Percentiles rank a stretch among this genome's conserved stretches.
Evolutionary conservation across 1,140 invertebrate species (phyloP).

Genomic region (Polypedilum pembai): DNA sequence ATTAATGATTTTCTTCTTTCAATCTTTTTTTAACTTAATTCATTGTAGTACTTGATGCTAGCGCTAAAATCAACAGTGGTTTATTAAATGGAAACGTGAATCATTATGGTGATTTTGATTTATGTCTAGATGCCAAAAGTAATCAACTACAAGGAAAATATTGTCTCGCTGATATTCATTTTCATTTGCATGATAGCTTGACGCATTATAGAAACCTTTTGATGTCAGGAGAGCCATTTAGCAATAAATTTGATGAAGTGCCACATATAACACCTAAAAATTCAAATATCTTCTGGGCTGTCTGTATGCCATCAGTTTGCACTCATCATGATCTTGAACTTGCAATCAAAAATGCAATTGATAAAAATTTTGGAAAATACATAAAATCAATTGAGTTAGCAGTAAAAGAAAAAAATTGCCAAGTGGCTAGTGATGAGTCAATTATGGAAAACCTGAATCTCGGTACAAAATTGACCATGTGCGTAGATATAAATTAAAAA

Average conservation of each 20-base stretch:
- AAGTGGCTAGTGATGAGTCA: constrained; percentile 40
- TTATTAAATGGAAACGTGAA: constrained; percentile 56
- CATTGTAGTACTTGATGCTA: constrained; percentile 53
- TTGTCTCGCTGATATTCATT: constrained; percentile 53
- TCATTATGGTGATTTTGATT: constrained; percentile 56
- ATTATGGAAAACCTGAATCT: constrained; percentile 35
- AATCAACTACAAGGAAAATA: constrained; percentile 52
- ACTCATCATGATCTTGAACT: constrained; percentile 49
- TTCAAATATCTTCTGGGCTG: constrained; percentile 36
- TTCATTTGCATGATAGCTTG: constrained; percentile 46
- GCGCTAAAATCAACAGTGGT: constrained; percentile 53
- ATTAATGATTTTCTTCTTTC: neutral
- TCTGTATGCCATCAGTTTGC: constrained; percentile 55
- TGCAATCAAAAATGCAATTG: constrained; percentile 45
- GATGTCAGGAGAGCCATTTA: constrained; percentile 53
- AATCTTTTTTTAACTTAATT: neutral
- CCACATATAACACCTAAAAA: neutral
- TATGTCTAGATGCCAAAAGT: constrained; percentile 46
- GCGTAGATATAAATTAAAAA: constrained; percentile 33
- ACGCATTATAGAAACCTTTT: constrained; percentile 46
- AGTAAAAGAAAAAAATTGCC: constrained; percentile 55
- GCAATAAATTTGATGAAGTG: constrained; percentile 53
- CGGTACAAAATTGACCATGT: constrained; percentile 47
- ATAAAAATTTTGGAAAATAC: constrained; percentile 43
- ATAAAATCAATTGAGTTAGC: constrained; percentile 48